Percentiles rank a stretch among this genome's conserved stretches.
Conservation (phyloP, 2,113 vertebrate species). For the Cyphomyrus plagiostoma region DNA sequence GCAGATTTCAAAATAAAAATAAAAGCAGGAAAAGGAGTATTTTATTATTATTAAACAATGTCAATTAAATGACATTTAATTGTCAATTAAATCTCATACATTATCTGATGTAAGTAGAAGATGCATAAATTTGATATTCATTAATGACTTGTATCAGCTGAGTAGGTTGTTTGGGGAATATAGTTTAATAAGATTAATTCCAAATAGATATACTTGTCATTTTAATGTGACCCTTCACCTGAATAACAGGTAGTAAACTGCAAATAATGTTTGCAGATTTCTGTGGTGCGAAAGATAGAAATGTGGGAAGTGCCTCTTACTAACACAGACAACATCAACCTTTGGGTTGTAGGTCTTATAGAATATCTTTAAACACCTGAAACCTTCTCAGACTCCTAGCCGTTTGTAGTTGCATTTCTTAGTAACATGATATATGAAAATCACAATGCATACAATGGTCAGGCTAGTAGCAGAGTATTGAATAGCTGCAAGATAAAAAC, state of each 20-base stretch:
- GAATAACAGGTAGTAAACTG: background rate
- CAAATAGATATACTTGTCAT: background rate
- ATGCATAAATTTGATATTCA: background rate
- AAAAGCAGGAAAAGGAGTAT: background rate
- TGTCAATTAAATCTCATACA: background rate
- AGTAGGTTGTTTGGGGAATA: background rate
- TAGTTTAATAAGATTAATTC: background rate
- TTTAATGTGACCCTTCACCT: background rate
- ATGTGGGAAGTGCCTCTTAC: background rate
- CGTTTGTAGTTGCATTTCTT: background rate
- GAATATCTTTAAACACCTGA: background rate
- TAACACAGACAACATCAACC: background rate
- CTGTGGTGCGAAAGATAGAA: background rate
- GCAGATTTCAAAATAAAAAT: background rate
- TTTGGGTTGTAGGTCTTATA: background rate
- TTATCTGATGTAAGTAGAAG: background rate
- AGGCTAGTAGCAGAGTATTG: background rate
- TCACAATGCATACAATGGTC: background rate
- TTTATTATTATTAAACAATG: background rate
- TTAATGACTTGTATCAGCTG: background rate
- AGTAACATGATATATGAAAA: background rate
- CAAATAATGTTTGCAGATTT: background rate
- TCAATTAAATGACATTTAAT: too few species aligned
- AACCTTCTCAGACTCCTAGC: background rate
- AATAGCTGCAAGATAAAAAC: background rate